These are phyloP conservation scores for Rhodinocichla rosea DNA, from an alignment of 2,113 vertebrate species.

Conservation along the genomic window DNA sequence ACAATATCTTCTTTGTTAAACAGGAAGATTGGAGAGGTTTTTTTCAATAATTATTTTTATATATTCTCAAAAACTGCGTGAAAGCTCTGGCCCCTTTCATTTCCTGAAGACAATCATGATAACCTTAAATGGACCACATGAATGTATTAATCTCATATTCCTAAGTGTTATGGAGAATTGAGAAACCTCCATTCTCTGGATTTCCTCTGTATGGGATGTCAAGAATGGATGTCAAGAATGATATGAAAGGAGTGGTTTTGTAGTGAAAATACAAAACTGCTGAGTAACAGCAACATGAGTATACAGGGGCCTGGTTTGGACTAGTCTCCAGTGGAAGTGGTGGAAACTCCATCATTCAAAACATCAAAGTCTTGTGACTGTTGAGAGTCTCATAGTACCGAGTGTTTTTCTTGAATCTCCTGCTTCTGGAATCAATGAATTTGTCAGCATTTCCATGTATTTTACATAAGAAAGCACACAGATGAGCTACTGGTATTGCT, in stretches of 20 bases:
- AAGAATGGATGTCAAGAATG: conserved; percentile 29
- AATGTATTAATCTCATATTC: neutral
- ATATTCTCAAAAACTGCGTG: neutral
- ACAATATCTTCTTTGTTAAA: conserved; percentile 52
- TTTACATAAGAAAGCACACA: neutral
- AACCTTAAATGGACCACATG: conserved; percentile 5
- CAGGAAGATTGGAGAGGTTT: neutral
- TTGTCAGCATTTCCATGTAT: neutral
- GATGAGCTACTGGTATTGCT: neutral
- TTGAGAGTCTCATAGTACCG: neutral
- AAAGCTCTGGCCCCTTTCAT: neutral
- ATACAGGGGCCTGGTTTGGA: neutral
- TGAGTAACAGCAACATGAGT: conserved; percentile 46
- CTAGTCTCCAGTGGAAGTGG: neutral
- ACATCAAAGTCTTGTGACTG: conserved; percentile 16
- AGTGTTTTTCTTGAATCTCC: conserved; percentile 25
- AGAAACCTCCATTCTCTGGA: conserved; percentile 8
- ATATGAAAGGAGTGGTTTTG: neutral
- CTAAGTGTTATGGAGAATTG: neutral
- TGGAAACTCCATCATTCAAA: conserved; percentile 33
- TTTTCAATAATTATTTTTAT: neutral
- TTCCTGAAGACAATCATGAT: conserved; percentile 47
- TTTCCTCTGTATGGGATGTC: conserved; percentile 19
- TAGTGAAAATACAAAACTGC: conserved; percentile 40
- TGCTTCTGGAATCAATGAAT: neutral